phyloP scores from a whole-genome alignment of 2,888 invertebrate genomes.

The Incurvaria masculella region DNA sequence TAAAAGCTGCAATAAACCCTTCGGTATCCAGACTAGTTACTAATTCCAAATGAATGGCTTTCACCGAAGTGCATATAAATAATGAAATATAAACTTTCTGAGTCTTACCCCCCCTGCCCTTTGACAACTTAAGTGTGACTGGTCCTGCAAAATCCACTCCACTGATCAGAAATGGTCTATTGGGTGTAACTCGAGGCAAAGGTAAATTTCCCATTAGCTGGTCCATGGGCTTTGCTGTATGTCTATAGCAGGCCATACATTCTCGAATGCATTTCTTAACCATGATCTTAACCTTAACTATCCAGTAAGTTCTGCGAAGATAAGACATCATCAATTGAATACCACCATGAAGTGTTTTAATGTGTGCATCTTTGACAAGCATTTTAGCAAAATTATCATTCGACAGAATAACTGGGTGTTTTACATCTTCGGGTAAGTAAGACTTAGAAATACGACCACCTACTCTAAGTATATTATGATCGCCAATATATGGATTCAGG shows the following conservation, averaged over 20 bases:
- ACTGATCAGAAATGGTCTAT: neutral
- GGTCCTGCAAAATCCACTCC: neutral
- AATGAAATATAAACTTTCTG: neutral
- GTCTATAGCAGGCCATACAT: neutral
- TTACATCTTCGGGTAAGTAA: neutral
- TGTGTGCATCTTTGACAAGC: neutral
- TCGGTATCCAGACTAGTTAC: neutral
- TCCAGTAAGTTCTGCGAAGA: neutral
- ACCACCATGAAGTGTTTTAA: neutral
- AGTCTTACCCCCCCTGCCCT: neutral
- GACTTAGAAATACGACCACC: neutral
- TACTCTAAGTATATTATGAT: neutral
- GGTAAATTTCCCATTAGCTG: neutral
- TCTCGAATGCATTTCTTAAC: neutral
- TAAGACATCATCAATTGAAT: neutral
- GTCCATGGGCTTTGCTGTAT: neutral
- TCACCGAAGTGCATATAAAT: neutral
- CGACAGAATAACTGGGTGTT: neutral
- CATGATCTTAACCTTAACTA: neutral
- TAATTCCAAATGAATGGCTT: neutral
- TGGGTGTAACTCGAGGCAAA: neutral
- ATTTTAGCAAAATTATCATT: neutral
- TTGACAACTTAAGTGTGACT: neutral
- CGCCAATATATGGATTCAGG: neutral
- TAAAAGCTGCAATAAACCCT: neutral